Conservation (phyloP, 2,113 vertebrate genomes). For the Hemibagrus wyckioides region DNA sequence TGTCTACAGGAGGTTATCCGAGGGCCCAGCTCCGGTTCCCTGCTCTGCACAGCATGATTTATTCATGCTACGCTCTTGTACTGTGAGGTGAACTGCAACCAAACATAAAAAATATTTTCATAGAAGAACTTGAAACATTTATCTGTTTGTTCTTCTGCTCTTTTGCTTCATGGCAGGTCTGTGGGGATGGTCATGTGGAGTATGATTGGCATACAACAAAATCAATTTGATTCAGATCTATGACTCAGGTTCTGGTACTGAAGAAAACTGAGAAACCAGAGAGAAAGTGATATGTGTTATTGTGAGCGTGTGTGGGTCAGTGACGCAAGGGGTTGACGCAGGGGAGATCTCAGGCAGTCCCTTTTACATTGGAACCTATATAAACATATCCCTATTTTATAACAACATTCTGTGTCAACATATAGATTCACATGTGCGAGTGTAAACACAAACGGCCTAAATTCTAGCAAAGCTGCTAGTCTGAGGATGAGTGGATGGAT, state of each 20-base stretch:
- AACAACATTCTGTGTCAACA: background rate
- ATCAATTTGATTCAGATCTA: background rate
- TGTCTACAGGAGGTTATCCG: background rate
- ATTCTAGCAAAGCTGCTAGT: constrained; percentile 12
- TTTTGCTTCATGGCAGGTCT: background rate
- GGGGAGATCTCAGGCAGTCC: background rate
- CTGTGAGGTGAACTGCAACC: background rate
- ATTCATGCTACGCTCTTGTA: constrained; percentile 38
- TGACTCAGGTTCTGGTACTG: background rate
- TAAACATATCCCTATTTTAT: background rate
- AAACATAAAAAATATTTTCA: constrained; percentile 18
- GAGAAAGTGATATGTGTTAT: constrained; percentile 34
- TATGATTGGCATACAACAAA: background rate
- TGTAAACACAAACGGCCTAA: constrained; percentile 2
- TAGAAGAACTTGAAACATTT: background rate
- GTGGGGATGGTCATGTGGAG: background rate
- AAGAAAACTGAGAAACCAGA: background rate
- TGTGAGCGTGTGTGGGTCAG: background rate
- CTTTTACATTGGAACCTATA: background rate
- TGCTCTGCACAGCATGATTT: constrained; percentile 34
- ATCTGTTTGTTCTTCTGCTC: background rate
- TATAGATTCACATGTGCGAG: background rate
- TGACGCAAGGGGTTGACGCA: background rate
- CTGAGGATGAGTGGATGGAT: constrained; percentile 24
- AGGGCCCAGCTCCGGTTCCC: constrained; percentile 37